Evolutionary conservation across 2,888 invertebrate genomes (phyloP).

Genomic region (Caenorhabditis wallacei): DNA sequence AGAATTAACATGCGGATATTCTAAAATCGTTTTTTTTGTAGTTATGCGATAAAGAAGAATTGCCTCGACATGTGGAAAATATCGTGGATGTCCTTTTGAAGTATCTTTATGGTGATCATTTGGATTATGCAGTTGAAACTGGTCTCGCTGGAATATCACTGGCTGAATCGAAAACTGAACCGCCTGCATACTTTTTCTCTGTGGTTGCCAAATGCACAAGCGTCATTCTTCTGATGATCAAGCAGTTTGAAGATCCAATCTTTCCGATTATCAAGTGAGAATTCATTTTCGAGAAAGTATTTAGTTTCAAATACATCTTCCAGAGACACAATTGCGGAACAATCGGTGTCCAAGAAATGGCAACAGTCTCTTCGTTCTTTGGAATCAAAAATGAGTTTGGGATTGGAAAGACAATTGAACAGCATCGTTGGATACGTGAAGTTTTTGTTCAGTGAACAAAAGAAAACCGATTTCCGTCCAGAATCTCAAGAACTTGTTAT

Average conservation of each 20-base stretch:
- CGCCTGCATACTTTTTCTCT: conserved; percentile 94
- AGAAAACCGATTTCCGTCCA: conserved; percentile 91
- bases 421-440: conserved; percentile 87
- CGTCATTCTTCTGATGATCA: conserved; percentile 94
- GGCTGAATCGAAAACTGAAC: conserved; percentile 91
- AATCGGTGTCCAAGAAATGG: conserved; percentile 92
- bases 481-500: conserved; percentile 84
- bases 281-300: conserved; percentile 1
- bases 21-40: conserved; percentile 80
- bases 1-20: background rate
- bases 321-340: conserved; percentile 92
- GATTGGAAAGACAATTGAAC: conserved; percentile 87
- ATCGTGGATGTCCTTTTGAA: conserved; percentile 92
- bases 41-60: conserved; percentile 90
- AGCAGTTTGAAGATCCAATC: conserved; percentile 93
- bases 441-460: conserved; percentile 88
- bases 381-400: conserved; percentile 92
- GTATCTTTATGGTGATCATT: conserved; percentile 92
- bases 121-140: conserved; percentile 96
- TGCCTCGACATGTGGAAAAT: conserved; percentile 87
- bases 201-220: conserved; percentile 93
- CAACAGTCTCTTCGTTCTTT: conserved; percentile 91
- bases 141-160: conserved; percentile 88
- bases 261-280: conserved; percentile 92
- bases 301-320: conserved; percentile 72